These are phyloP conservation scores for Leptinotarsa undecemlineata DNA, from an alignment of 1,140 invertebrate species.

Conservation along the genomic window DNA sequence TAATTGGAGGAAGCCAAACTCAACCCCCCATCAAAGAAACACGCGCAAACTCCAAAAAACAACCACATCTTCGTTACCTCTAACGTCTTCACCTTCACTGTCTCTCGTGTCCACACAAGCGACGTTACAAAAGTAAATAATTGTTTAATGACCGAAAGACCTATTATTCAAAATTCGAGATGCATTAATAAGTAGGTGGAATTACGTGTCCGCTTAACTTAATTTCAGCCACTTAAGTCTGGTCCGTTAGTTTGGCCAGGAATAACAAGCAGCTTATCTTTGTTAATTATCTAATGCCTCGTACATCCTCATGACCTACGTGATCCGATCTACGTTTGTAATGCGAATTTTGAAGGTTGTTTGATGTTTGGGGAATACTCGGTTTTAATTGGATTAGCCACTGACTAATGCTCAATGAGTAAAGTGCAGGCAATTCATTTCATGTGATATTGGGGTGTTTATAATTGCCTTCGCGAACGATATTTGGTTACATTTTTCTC, in stretches of 20 bases:
- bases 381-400: too few relatives aligned
- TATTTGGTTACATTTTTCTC: too few relatives aligned
- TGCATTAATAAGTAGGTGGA: slow-evolving; percentile 11
- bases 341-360: not conserved
- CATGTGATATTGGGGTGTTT: too few relatives aligned
- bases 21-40: not conserved
- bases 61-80: slow-evolving; percentile 1
- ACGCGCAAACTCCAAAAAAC: slow-evolving; percentile 14
- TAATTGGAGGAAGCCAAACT: slow-evolving; percentile 11
- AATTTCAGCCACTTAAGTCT: slow-evolving; percentile 26
- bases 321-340: not conserved
- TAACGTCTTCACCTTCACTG: not conserved
- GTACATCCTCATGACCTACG: slow-evolving; percentile 5
- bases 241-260: not conserved
- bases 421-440: too few relatives aligned
- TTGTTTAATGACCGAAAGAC: not conserved
- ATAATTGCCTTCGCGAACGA: too few relatives aligned
- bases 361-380: too few relatives aligned
- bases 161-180: slow-evolving; percentile 8
- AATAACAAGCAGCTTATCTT: not conserved
- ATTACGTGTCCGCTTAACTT: slow-evolving; percentile 26
- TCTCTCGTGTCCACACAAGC: not conserved
- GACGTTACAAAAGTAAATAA: not conserved
- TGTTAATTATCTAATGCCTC: slow-evolving; percentile 3
- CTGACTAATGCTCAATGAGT: too few relatives aligned